Evolutionary conservation across 2,797 vertebrate genomes (phyloP).

Genomic region (Ataeniobius toweri): DNA sequence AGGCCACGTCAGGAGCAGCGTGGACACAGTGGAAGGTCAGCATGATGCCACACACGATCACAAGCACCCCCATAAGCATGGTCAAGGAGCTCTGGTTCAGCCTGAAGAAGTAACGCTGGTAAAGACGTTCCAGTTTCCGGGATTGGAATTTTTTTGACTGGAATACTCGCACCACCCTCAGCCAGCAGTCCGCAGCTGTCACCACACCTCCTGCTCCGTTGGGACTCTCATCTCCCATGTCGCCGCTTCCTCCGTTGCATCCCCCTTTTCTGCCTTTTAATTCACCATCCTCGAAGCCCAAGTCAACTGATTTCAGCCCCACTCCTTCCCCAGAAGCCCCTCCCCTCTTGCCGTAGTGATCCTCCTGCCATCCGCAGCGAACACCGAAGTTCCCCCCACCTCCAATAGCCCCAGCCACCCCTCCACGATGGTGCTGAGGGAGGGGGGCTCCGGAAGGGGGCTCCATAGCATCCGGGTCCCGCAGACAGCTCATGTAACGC

Average conservation of each 20-base stretch:
- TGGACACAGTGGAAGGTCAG: conserved; percentile 92
- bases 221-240: conserved; percentile 66
- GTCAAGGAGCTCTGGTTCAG: conserved; percentile 98
- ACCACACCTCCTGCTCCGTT: conserved; percentile 71
- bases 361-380: conserved; percentile 93
- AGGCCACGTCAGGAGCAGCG: conserved; percentile 79
- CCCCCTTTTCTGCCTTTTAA: conserved; percentile 75
- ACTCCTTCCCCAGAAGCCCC: conserved; percentile 78
- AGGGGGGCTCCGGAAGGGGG: conserved; percentile 79
- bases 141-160: conserved; percentile 96
- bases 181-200: conserved; percentile 85
- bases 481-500: conserved; percentile 96
- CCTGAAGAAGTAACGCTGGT: conserved; percentile 97
- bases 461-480: conserved; percentile 90
- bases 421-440: conserved; percentile 78
- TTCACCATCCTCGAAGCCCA: conserved; percentile 88
- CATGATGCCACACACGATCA: conserved; percentile 91
- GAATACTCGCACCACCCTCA: conserved; percentile 87
- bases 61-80: conserved; percentile 94
- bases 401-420: conserved; percentile 68
- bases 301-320: conserved; percentile 88
- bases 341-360: conserved; percentile 89
- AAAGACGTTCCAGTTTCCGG: conserved; percentile 93
- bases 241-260: conserved; percentile 69
- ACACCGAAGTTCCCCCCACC: conserved; percentile 81